Conservation (phyloP, 2,888 invertebrate species). For the Autographa gamma region DNA sequence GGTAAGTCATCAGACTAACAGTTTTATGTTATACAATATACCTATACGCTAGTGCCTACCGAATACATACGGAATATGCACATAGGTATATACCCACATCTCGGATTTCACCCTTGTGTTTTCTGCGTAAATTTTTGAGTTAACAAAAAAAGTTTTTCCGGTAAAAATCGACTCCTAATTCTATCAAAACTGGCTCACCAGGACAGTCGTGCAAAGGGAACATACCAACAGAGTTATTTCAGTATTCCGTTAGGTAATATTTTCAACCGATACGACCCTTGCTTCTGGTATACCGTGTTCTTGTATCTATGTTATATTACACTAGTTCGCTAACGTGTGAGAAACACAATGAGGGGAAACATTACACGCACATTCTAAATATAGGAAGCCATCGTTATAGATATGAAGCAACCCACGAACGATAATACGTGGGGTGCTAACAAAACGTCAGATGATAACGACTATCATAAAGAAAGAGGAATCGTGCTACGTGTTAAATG, state of each 20-base stretch:
- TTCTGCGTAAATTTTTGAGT: background rate
- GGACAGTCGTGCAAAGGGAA: background rate
- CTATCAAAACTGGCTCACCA: background rate
- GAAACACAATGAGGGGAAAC: constrained; percentile 18
- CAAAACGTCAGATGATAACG: constrained; percentile 1
- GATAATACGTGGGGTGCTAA: constrained; percentile 5
- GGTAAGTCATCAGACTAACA: too few species aligned
- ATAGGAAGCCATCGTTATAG: constrained; percentile 10
- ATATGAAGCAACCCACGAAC: background rate
- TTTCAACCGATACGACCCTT: background rate
- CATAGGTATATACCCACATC: background rate
- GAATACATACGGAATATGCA: too few species aligned
- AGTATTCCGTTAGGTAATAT: background rate
- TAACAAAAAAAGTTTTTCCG: background rate
- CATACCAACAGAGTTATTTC: background rate
- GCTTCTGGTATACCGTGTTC: background rate
- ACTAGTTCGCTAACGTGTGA: constrained; percentile 16
- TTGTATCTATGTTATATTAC: constrained; percentile 13
- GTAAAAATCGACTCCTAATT: background rate
- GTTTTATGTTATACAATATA: too few species aligned
- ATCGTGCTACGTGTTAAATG: background rate
- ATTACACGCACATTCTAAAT: constrained; percentile 24
- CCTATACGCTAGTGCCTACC: too few species aligned
- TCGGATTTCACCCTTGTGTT: background rate
- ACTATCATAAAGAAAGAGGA: constrained; percentile 2